Base-by-base conservation (phyloP, 2,797 vertebrate genomes). In the Sparus aurata region DNA sequence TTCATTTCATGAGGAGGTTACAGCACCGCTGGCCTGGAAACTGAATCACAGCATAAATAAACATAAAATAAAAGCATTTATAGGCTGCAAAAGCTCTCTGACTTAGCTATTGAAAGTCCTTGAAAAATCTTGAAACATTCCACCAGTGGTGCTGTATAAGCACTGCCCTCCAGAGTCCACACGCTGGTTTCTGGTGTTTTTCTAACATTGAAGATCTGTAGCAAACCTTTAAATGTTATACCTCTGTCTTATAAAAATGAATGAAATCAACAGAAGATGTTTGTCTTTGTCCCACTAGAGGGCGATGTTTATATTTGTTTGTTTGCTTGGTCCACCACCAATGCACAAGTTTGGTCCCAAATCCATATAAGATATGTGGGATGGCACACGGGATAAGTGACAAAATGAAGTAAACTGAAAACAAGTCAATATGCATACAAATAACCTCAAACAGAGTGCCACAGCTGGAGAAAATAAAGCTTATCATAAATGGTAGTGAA, bases 201-300 rank as follows among this genome's bases (percentile, higher is more conserved):
- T 61, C 46, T 30, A 30, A 50, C 12, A 23, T 12, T 12, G 6
- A 49, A 22, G 20, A 38, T 9, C 45, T 23, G 4, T 69, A 2
- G 13, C 45, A 20, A 20, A 54, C 38, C 17, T 5, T n/a, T 15
- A 4, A 11, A 4, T 64, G 22, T 30, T 58, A 50, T 55, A 4
- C 0, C 4, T 15, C 2, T 20, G 11, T 54, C 12, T 18, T 2
- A 17, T 58, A 20, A 50, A 57, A 30, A 23, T 18, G 7, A 64
- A 64, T 62, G 0, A 2, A 57, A 61, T 53, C 12, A 1, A 4
- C n/a, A 20, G 5, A 43, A n/a, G 25, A 62, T 64, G 41, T 69
- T 62, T 55, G 30, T 58, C 22, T 38, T 11, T 60, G 57, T 18
- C 73, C 88, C 91, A 85, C 86, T 77, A 89, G 93, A 68, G 88